Evolutionary conservation across 2,888 invertebrate species (phyloP), one percentile per base, ranked within the genome.

Genomic region (Megamerina dolium): DNA sequence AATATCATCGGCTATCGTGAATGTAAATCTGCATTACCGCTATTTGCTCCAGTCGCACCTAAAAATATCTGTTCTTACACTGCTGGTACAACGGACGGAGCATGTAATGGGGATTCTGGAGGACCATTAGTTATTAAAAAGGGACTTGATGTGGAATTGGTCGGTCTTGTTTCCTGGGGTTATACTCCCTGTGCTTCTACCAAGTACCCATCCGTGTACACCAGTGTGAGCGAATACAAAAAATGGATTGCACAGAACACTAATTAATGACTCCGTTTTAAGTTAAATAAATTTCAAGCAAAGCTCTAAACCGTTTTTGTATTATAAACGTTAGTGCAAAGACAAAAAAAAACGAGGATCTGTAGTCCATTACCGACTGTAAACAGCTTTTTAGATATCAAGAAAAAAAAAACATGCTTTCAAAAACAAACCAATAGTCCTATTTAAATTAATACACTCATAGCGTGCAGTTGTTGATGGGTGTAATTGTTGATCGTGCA

Each of bases 91-190:
- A 31, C 53, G 37, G 66, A 66, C 18, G 72, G 74, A 2, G 73
- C 74, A 18, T 75, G 75, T 53, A 68, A 58, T 46, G 68, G 69
- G 13, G 70, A 70, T 50, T 69, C 66, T n/a, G 68, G 68, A 33
- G 68, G 67, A 13, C 71, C 70, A 2, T 40, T 70, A 49, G 52
- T 64, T 3, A 48, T 29, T 30, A 23, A 34, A 14, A 49, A 41
- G 4, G 1, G 35, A 9, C 49, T 46, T 2, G 38, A 18, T n/a
- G 34, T 14, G 20, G 46, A 59, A 21, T 54, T 48, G 45, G 52
- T 74, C 20, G 77, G 76, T 43, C 58, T 75, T 41, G 75, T 75
- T 10, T 75, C 75, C 19, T 76, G 75, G 75, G 75, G 74, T 16
- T 57, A 62, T 26, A 66, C 64, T 8, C 75, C 74, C 8, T 75